These are phyloP conservation scores for Enteromius thamalakanensis DNA, from an alignment of 2,797 vertebrate genomes.

Conservation along the genomic window DNA sequence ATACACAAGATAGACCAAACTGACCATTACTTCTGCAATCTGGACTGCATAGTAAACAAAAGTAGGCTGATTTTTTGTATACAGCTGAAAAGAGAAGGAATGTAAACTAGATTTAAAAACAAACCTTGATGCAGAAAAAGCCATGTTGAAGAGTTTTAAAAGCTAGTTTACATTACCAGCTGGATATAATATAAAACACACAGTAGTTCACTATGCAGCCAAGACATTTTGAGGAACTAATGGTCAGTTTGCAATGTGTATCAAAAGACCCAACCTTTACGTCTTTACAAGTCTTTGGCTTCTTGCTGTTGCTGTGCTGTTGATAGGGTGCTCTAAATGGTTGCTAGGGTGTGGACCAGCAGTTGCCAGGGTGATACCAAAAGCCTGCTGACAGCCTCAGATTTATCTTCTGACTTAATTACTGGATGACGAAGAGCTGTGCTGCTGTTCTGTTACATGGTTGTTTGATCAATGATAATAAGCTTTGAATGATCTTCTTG, in stretches of 20 bases:
- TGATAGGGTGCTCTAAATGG: background rate
- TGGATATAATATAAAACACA: too few species aligned
- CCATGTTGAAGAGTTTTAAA: background rate
- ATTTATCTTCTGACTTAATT: background rate
- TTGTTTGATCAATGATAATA: background rate
- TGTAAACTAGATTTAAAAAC: background rate
- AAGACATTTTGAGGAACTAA: background rate
- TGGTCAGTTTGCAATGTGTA: background rate
- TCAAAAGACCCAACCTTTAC: background rate
- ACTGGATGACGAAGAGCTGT: background rate
- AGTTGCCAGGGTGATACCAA: background rate
- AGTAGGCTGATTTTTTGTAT: background rate
- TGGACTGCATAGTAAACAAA: slow-evolving; percentile 2
- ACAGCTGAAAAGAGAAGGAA: background rate
- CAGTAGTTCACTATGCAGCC: too few species aligned
- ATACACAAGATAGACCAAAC: background rate
- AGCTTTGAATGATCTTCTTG: background rate
- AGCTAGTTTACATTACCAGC: background rate
- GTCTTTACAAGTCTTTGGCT: background rate
- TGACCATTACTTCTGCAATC: slow-evolving; percentile 33
- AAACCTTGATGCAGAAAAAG: background rate
- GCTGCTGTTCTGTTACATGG: background rate
- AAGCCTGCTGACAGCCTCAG: background rate
- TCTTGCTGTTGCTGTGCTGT: background rate
- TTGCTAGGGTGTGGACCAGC: background rate